Evolutionary conservation across 2,113 vertebrate species (phyloP), one percentile per base, ranked within the genome.

Genomic region (Laticauda laticaudata): DNA sequence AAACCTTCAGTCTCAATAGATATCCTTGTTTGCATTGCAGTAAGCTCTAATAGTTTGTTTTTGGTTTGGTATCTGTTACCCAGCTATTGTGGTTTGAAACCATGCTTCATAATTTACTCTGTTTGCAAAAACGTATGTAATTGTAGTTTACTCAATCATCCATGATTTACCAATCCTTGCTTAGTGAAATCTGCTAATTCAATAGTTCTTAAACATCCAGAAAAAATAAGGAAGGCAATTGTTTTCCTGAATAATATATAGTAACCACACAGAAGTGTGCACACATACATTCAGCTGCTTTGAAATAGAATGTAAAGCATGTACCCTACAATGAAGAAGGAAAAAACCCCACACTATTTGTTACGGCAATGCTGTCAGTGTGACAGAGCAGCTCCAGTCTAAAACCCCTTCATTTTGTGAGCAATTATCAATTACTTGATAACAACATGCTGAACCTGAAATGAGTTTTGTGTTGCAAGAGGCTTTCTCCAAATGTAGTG

Each of bases 391-490:
- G 53, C 23, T 88, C 87, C 20, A 21, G 34, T 75, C 75, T 43
- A 85, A 92, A 90, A n/a, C 6, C 54, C 53, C 34, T 54, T 5
- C 26, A 75, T 92, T 90, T 92, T 86, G 89, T 75, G 54, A 90
- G 64, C 55, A 55, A 90, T 92, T 92, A 92, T 54, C 69, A 90
- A 92, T 89, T 75, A 34, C 88, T 92, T 89, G 69, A 92, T 92
- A 88, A 90, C 55, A 90, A 88, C 51, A 89, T 45, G 39, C 39
- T 89, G 61, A 92, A 89, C 55, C 48, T 90, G 75, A 88, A 93
- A 93, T 56, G 69, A 90, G 90, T 90, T 90, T 61, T 5, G 57
- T 57, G n/a, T 55, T 57, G 69, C 10, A 53, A 92, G 85, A 89
- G 55, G 29, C 69, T 92, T 92, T 85, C 88, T 88, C 88, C 56